Conservation (phyloP, 92 coral and sea anemone genomes). For the Phenganax stokvisi region DNA sequence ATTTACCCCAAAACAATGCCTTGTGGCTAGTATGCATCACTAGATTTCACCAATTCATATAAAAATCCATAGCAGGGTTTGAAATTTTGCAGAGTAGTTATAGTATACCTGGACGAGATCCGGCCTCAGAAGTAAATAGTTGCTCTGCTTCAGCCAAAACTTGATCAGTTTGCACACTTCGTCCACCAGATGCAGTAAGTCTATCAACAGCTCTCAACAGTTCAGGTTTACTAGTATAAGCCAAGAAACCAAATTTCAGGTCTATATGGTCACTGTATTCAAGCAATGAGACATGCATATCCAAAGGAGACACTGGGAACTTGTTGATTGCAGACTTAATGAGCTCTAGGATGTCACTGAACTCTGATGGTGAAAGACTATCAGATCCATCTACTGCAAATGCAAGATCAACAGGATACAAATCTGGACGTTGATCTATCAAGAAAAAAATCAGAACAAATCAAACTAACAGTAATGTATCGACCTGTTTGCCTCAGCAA, state of each 20-base stretch:
- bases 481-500: too few relatives aligned
- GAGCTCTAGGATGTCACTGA: conserved; percentile 15
- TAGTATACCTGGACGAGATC: neutral
- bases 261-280: conserved; percentile 25
- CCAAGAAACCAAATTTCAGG: conserved; percentile 8
- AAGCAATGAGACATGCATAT: conserved; percentile 19
- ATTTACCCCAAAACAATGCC: too few relatives aligned
- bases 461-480: too few relatives aligned
- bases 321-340: neutral
- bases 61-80: too few relatives aligned
- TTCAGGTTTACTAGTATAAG: conserved; percentile 15
- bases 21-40: too few relatives aligned
- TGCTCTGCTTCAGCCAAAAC: conserved; percentile 19
- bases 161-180: conserved; percentile 12
- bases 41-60: too few relatives aligned
- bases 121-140: conserved; percentile 19
- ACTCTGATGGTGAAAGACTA: conserved; percentile 14
- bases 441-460: neutral
- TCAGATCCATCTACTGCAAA: conserved; percentile 45
- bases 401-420: conserved; percentile 52
- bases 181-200: conserved; percentile 29
- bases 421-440: conserved; percentile 15
- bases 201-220: conserved; percentile 22
- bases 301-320: conserved; percentile 24
- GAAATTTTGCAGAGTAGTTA: too few relatives aligned